Base-by-base conservation (phyloP, 2,888 invertebrate species). In the Eupeodes luniger region DNA sequence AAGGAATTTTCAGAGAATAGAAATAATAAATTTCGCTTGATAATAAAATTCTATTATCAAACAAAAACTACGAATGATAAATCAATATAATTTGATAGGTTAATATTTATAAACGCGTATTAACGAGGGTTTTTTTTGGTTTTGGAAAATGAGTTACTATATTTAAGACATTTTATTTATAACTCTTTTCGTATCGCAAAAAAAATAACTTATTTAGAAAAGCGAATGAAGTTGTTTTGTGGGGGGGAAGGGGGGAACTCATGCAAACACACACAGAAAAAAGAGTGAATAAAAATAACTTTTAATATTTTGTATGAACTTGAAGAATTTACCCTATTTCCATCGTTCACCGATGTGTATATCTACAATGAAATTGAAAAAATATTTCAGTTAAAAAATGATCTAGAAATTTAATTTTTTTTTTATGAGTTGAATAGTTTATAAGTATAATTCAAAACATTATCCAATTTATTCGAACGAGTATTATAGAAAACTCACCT, bases 321-420 rank as follows among this genome's bases (percentile, higher is more conserved):
- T 16, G 53, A 74, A 88, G 53, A 74, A 88, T 84, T 88, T 88
- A 88, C 87, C 87, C 87, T 84, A 88, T 72, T 84, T 77, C 87
- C 87, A 74, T 80, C 80, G 66, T 51, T 70, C 61, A 49, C 81
- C 57, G 87, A 84, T 64, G 87, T 74, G 90, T 91, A 91, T 89
- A 92, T 90, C 92, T 92, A 91, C 89, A 92, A 92, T 89, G 90
- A 92, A 81, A 92, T 66, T 89, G 40, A 77, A 89, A 90, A 72
- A 78, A 82, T 64, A 57, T 70, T 55, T 70, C 55, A 40, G 19
- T 55, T 16, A 16, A 77, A 12, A n/a, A 51, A 40, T 75, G 44
- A n/a, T 11, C 11, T 12, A 2, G 1, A 27, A 27, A 3, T n/a
- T 64, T 1, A 16, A 67, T 27, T 70, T 72, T 57, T 4, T 40